Percentiles rank a stretch among this genome's conserved stretches.
These are phyloP conservation scores for Ecliptopera silaceata DNA, from an alignment of 2,888 invertebrate genomes.

Conservation along the genomic window DNA sequence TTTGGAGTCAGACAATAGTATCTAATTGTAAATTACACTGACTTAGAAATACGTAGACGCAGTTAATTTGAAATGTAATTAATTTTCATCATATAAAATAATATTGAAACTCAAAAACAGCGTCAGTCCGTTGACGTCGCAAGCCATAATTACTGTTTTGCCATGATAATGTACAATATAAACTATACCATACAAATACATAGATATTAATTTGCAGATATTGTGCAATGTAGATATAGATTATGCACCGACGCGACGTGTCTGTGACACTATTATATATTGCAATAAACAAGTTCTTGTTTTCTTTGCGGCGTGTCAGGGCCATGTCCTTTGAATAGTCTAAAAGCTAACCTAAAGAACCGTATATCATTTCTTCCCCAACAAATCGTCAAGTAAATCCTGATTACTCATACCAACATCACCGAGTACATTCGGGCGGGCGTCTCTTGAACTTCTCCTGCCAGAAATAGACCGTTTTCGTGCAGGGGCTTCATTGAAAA, in stretches of 20 bases:
- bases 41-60: constrained; percentile 5
- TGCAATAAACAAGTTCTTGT: background rate
- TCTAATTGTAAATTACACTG: background rate
- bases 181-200: no score
- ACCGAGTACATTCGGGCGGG: constrained; percentile 56
- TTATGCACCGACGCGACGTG: no score
- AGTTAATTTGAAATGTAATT: background rate
- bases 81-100: background rate
- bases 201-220: no score
- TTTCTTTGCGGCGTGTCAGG: background rate
- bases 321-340: background rate
- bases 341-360: constrained; percentile 16
- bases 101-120: background rate
- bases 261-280: background rate
- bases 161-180: no score
- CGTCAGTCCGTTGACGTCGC: background rate
- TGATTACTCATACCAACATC: constrained; percentile 71
- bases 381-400: constrained; percentile 68
- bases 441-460: constrained; percentile 53
- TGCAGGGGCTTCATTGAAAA: constrained; percentile 50
- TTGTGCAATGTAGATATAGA: no score
- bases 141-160: no score
- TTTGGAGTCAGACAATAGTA: background rate
- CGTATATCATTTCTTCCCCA: constrained; percentile 73
- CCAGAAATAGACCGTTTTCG: constrained; percentile 66